Evolutionary conservation across 2,113 vertebrate species (phyloP).

Genomic region (pig (Sus scrofa)): T2T-Sscrofa CM000816.6:91224501-91225000

Average conservation of each 20-base stretch:
- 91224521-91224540: constrained; percentile 45
- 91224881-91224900: constrained; percentile 94
- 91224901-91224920: constrained; percentile 95
- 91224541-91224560: constrained; percentile 28
- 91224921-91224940: constrained; percentile 95
- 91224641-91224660: too few relatives aligned
- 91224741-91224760: constrained; percentile 99
- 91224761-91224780: constrained; percentile 99
- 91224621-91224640: too few relatives aligned
- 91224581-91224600: background rate
- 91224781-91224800: constrained; percentile 99
- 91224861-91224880: constrained; percentile 95
- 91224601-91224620: too few relatives aligned
- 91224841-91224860: constrained; percentile 97
- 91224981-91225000: constrained; percentile 99
- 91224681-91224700: too few relatives aligned
- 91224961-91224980: constrained; percentile 99
- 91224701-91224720: constrained; percentile 98
- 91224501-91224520: constrained; percentile 40
- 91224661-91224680: too few relatives aligned
- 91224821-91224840: constrained; percentile 99
- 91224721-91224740: constrained; percentile 99
- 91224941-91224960: constrained; percentile 98
- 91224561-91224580: constrained; percentile 4
- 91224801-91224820: constrained; percentile 99